Percentiles rank a stretch among this genome's conserved stretches.
Evolutionary conservation across 2,797 vertebrate species (phyloP).

Genomic region (Fistularia tabacaria): DNA sequence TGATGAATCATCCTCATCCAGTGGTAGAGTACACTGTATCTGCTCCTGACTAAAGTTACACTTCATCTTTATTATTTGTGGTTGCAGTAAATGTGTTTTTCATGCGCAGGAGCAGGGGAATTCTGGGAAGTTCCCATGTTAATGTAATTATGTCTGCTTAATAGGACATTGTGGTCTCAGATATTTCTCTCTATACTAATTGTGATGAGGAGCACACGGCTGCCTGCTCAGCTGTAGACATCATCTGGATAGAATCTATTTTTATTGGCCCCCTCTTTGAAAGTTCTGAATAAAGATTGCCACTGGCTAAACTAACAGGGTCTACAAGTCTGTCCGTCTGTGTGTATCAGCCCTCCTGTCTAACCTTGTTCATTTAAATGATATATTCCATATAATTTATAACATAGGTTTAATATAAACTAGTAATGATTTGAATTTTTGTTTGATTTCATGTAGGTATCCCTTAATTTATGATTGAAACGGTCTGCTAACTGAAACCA

Average conservation of each 20-base stretch:
- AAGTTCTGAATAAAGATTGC: constrained; percentile 37
- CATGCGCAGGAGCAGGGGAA: constrained; percentile 40
- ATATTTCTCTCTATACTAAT: constrained; percentile 51
- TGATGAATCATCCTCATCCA: constrained; percentile 11
- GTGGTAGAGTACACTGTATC: constrained; percentile 25
- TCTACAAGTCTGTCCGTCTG: constrained; percentile 49
- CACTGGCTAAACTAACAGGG: constrained; percentile 54
- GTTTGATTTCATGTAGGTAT: not conserved
- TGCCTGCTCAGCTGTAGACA: constrained; percentile 40
- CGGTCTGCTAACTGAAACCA: not conserved
- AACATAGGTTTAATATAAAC: too few relatives aligned
- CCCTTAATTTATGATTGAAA: not conserved
- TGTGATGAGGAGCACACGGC: constrained; percentile 56
- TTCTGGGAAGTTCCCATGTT: constrained; percentile 64
- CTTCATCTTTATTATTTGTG: constrained; percentile 39
- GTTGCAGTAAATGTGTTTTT: constrained; percentile 45
- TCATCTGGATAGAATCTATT: constrained; percentile 64
- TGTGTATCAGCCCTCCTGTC: constrained; percentile 17
- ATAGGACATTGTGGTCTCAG: constrained; percentile 52
- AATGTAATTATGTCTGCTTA: constrained; percentile 61
- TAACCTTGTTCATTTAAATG: constrained; percentile 5
- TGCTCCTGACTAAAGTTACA: constrained; percentile 24
- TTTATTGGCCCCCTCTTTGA: constrained; percentile 52
- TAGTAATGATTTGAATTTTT: too few relatives aligned
- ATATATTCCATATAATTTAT: constrained; percentile 1